A percentile compares a stretch with the other conserved stretches of the same genome.
phyloP scores from a whole-genome alignment of 1,140 invertebrate genomes.

The Meloidogyne floridensis region DNA sequence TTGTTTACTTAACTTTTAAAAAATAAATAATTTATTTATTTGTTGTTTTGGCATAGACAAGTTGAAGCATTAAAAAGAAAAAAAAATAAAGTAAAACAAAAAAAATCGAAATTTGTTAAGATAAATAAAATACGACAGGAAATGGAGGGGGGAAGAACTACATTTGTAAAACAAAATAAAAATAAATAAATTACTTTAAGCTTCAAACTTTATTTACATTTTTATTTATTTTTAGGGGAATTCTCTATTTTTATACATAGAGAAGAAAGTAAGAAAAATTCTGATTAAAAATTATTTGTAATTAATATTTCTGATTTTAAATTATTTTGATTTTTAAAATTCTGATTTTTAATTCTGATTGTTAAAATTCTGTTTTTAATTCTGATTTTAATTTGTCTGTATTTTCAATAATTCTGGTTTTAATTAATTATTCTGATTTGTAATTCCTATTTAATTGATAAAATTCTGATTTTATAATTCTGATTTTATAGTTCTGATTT shows the following conservation, averaged over 20 bases:
- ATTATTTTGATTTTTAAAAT: too few species aligned
- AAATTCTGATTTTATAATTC: too few species aligned
- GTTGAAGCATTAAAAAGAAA: not conserved
- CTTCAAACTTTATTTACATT: not conserved
- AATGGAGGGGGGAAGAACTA: not conserved
- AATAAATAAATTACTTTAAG: not conserved
- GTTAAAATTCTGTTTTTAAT: too few species aligned
- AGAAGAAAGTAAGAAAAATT: too few species aligned
- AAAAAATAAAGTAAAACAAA: not conserved
- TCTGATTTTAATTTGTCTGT: too few species aligned
- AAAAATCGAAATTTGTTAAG: not conserved
- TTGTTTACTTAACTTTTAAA: slow-evolving; percentile 5
- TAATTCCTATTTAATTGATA: too few species aligned
- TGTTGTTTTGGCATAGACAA: not conserved
- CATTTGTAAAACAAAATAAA: not conserved
- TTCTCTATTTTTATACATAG: not conserved
- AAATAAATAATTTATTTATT: not conserved
- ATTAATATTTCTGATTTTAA: too few species aligned
- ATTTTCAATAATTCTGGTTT: too few species aligned
- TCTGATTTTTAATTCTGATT: too few species aligned
- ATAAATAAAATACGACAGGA: slow-evolving; percentile 1
- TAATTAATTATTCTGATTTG: too few species aligned
- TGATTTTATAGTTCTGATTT: too few species aligned
- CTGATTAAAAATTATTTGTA: too few species aligned
- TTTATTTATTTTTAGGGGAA: not conserved